Evolutionary conservation across 1,140 invertebrate genomes (phyloP), one percentile per base, ranked within the genome.

Genomic region (Planococcus citri): DNA sequence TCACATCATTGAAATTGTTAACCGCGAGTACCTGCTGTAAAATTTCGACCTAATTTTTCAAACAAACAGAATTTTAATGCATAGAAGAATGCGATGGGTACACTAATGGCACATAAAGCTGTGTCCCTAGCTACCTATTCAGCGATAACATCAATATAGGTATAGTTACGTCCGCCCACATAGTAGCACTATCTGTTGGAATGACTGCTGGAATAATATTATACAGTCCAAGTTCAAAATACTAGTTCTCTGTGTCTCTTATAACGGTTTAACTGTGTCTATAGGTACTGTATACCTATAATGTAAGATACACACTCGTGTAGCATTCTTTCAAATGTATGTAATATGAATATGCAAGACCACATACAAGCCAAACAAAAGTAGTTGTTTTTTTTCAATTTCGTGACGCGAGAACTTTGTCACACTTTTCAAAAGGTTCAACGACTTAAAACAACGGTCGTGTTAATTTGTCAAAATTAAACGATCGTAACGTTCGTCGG

Each of bases 321-420:
- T 64, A 64, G 17, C 21, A 64, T 64, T 64, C 60, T 64, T 64
- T 21, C 2, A 64, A n/a, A n/a, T n/a, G n/a, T n/a, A 64, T 64
- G 10, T 25, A 64, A 64, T 64, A 64, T 64, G 60, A 64, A 64
- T 64, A 64, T 64, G 60, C 60, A 64, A 24, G 10, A 64, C 60
- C 60, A 27, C 20, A 64, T 64, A 25, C 60, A 22, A 22, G 9
- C 60, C 57, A 21, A 27, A 64, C 60, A 64, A 64, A 64, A 64
- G 60, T 51, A 51, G 6, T 51, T 51, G 41, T 51, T 51, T 51
- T n/a, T n/a, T 33, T 51, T 20, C 41, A 17, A 51, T 51, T 51
- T 51, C n/a, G 41, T 51, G 41, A 51, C 41, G 17, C 41, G 41
- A 51, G 41, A 51, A 51, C 41, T 51, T 51, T 51, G 41, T 51